phyloP scores from a whole-genome alignment of 2,113 vertebrate genomes.

The Indicator indicator region DNA sequence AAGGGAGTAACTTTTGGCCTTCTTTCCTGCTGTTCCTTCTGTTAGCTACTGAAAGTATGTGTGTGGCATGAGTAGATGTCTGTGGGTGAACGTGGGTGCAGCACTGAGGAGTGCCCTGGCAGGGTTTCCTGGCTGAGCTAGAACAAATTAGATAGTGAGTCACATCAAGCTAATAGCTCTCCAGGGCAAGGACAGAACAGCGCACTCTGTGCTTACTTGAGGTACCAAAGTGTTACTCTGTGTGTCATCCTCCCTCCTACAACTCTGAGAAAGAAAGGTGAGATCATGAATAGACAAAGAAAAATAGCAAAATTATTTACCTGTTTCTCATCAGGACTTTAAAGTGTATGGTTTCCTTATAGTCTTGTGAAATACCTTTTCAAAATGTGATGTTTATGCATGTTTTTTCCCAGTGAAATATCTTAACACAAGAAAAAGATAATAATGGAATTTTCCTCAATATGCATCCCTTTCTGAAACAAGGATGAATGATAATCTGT shows the following conservation, averaged over 20 bases:
- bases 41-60: not conserved
- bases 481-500: not conserved
- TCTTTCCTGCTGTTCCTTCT: not conserved
- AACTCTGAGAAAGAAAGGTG: not conserved
- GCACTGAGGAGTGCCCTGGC: constrained; percentile 37
- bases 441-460: not conserved
- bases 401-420: not conserved
- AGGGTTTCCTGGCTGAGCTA: constrained; percentile 1
- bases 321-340: not conserved
- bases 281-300: not conserved
- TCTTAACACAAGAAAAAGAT: not conserved
- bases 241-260: not conserved
- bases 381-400: not conserved
- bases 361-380: not conserved
- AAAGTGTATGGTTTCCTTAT: not conserved
- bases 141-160: constrained; percentile 25
- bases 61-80: constrained; percentile 2
- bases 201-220: not conserved
- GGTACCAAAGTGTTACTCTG: not conserved
- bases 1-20: not conserved
- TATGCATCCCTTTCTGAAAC: not conserved
- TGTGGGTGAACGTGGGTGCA: constrained; percentile 35
- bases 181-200: not conserved
- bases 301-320: not conserved
- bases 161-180: constrained; percentile 13